phyloP scores from a whole-genome alignment of 2,888 invertebrate species.

The Ariolimax columbianus region DNA sequence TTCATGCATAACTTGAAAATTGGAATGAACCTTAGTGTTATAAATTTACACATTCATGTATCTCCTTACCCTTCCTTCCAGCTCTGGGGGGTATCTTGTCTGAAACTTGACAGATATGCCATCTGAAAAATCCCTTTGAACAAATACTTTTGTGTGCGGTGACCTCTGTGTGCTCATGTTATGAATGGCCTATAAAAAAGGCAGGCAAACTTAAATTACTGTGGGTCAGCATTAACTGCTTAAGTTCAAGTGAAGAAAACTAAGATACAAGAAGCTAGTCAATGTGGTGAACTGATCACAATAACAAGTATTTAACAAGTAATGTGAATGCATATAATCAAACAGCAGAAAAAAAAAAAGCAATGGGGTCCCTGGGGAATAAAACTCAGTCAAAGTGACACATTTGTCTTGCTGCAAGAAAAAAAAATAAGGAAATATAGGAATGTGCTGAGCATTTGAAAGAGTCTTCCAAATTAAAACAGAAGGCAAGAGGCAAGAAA shows the following conservation, averaged over 20 bases:
- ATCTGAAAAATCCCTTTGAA: constrained; percentile 97
- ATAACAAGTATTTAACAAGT: not conserved
- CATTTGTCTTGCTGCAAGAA: too few relatives aligned
- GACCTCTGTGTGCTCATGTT: constrained; percentile 43
- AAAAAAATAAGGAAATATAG: too few relatives aligned
- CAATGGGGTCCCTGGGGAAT: too few relatives aligned
- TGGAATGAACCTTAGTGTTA: not conserved
- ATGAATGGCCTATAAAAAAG: not conserved
- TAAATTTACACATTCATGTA: not conserved
- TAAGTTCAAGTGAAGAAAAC: not conserved
- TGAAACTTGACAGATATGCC: constrained; percentile 97
- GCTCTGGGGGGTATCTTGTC: constrained; percentile 93
- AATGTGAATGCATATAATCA: too few relatives aligned
- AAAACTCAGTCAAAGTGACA: too few relatives aligned
- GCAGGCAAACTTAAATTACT: not conserved
- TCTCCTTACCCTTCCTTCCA: constrained; percentile 91
- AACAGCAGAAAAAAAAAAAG: too few relatives aligned
- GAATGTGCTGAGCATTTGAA: too few relatives aligned
- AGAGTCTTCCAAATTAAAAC: too few relatives aligned
- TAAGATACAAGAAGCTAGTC: not conserved
- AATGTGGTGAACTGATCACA: not conserved
- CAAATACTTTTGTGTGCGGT: constrained; percentile 85
- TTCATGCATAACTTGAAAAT: not conserved
- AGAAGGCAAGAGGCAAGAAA: too few relatives aligned
- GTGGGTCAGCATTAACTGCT: not conserved